Evolutionary conservation across 2,113 vertebrate genomes (phyloP).

Genomic region (Steatornis caripensis): DNA sequence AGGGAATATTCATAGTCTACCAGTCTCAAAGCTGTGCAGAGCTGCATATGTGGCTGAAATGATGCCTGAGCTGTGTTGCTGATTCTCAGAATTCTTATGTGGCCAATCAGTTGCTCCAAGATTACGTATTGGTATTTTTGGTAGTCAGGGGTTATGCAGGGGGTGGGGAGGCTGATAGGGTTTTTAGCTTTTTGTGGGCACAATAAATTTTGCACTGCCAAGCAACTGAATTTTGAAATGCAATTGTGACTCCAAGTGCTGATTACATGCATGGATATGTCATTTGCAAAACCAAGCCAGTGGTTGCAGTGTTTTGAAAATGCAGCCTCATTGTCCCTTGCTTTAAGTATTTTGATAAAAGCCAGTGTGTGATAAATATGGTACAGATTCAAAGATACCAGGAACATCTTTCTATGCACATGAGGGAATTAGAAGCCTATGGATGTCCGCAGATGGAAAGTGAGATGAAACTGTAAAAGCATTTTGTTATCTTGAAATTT

Average conservation of each 20-base stretch:
- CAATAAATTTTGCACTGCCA: not conserved
- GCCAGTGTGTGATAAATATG: not conserved
- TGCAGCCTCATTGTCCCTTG: not conserved
- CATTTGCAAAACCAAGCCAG: not conserved
- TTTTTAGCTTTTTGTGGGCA: not conserved
- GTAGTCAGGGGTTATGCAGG: not conserved
- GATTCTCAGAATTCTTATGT: not conserved
- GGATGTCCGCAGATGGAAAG: not conserved
- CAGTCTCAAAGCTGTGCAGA: not conserved
- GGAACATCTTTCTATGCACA: not conserved
- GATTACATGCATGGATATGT: not conserved
- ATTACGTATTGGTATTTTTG: not conserved
- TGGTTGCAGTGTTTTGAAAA: not conserved
- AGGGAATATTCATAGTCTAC: not conserved
- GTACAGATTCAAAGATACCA: not conserved
- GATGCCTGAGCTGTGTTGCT: not conserved
- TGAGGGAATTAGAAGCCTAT: not conserved
- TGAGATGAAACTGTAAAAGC: not conserved
- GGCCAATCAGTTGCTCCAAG: not conserved
- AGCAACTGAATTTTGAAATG: not conserved
- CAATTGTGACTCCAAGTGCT: not conserved
- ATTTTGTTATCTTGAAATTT: not conserved
- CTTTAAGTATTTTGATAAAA: not conserved
- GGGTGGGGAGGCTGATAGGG: accelerated
- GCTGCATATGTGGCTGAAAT: not conserved